Percentiles rank a stretch among this genome's conserved stretches.
Evolutionary conservation across 2,113 vertebrate species (phyloP).

Genomic region (Nothocercus nigrocapillus): DNA sequence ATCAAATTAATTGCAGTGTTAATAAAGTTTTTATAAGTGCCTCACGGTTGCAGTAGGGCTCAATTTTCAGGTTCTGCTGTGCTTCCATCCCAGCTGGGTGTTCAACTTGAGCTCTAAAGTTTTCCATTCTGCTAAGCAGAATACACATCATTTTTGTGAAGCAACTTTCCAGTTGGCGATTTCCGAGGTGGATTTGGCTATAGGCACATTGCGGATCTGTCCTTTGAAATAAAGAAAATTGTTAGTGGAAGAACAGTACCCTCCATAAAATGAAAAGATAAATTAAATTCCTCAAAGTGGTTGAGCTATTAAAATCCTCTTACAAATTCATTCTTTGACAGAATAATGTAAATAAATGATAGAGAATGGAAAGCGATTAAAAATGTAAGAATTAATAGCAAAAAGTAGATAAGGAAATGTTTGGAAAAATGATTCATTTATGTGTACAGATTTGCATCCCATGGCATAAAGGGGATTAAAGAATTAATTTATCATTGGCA

Average conservation of each 20-base stretch:
- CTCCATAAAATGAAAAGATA: neutral
- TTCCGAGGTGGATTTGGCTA: neutral
- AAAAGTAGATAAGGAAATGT: conserved; percentile 1
- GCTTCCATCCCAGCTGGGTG: neutral
- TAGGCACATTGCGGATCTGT: neutral
- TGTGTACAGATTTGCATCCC: conserved; percentile 12
- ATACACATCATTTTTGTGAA: neutral
- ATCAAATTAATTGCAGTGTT: neutral
- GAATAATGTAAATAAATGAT: neutral
- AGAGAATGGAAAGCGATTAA: neutral
- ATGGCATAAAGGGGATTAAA: conserved; percentile 9
- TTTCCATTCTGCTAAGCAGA: neutral
- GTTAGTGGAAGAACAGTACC: neutral
- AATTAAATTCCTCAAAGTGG: neutral
- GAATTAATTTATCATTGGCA: conserved; percentile 16
- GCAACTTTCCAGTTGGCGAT: neutral
- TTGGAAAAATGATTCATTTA: neutral
- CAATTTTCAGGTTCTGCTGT: accelerated
- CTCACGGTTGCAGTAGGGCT: accelerated
- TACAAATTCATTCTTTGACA: neutral
- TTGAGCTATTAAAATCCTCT: neutral
- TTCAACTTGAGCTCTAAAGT: neutral
- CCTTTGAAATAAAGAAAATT: neutral
- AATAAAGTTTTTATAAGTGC: accelerated
- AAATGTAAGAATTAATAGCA: conserved; percentile 27